Evolutionary conservation across 2,888 invertebrate species (phyloP), one percentile per base, ranked within the genome.

Genomic region (Andrena fulva): DNA sequence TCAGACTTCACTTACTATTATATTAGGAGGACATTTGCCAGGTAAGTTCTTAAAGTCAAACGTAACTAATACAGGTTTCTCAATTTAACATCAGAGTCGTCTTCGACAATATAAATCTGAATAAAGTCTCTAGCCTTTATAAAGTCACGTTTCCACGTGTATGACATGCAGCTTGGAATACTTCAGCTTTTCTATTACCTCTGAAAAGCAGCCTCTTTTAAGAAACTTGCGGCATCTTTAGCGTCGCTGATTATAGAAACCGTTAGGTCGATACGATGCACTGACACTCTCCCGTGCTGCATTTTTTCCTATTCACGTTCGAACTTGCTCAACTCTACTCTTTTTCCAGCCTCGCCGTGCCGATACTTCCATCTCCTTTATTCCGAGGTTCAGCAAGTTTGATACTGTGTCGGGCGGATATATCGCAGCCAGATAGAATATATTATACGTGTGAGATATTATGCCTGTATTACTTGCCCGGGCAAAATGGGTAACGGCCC

Each of bases 401-500:
- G 80, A 89, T 88, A 89, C 74, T 84, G 78, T 79, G 60, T 64
- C 77, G 62, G 81, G 42, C 72, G 82, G 76, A 80, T 72, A 64
- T 80, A 68, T 80, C 54, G 68, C 33, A 33, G 71, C 75, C 82
- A 77, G 89, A 89, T 85, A 80, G 81, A 87, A 89, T 89, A 85
- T 85, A 85, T 89, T 84, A 74, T 77, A 67, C 72, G 73, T 76
- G 75, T 81, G 84, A 88, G 87, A 85, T 85, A 86, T 89, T 85
- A 87, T 80, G 72, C 77, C 63, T 77, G 84, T 82, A 83, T 90
- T 85, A 85, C 80, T 83, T 74, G 66, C n/a, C 12, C 63, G 42
- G 75, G 79, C 54, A 77, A 86, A 87, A 82, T 81, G 74, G 82
- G 74, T 79, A 89, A 84, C 63, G 72, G 74, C 54, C 71, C 81